A percentile compares a stretch with the other conserved stretches of the same genome.
Evolutionary conservation across 2,888 invertebrate species (phyloP).

Genomic region (Neoitamus cyanurus): DNA sequence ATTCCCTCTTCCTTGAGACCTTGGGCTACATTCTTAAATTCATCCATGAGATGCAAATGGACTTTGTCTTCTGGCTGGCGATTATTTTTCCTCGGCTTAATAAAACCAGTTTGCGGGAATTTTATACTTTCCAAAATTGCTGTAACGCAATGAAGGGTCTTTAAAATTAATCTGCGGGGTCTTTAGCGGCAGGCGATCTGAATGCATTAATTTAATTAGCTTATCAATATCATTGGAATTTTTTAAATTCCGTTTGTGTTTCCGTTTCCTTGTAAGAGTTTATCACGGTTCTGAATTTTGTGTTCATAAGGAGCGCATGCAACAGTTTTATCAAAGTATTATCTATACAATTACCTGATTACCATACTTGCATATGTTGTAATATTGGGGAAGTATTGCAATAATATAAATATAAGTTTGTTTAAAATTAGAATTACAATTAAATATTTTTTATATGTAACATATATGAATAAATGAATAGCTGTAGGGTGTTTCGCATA

Average conservation of each 20-base stretch:
- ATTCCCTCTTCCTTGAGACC: background rate
- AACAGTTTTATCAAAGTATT: background rate
- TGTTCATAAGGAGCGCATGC: background rate
- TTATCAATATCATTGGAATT: background rate
- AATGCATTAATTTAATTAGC: background rate
- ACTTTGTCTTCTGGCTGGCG: background rate
- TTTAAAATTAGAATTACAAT: no score
- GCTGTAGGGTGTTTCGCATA: no score
- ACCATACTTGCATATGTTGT: no score
- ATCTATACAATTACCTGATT: no score
- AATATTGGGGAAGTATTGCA: no score
- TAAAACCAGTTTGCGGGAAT: background rate
- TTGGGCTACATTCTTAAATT: background rate
- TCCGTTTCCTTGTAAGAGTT: background rate
- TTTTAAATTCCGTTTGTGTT: background rate
- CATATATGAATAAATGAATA: no score
- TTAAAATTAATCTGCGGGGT: background rate
- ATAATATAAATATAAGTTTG: no score
- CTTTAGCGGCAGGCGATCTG: background rate
- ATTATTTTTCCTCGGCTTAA: background rate
- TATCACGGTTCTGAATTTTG: background rate
- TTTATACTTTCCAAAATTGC: background rate
- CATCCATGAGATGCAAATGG: background rate
- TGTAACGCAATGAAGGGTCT: background rate
- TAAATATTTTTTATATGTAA: no score